Evolutionary conservation across 2,113 vertebrate species (phyloP).

Genomic region (Saccopteryx leptura): DNA sequence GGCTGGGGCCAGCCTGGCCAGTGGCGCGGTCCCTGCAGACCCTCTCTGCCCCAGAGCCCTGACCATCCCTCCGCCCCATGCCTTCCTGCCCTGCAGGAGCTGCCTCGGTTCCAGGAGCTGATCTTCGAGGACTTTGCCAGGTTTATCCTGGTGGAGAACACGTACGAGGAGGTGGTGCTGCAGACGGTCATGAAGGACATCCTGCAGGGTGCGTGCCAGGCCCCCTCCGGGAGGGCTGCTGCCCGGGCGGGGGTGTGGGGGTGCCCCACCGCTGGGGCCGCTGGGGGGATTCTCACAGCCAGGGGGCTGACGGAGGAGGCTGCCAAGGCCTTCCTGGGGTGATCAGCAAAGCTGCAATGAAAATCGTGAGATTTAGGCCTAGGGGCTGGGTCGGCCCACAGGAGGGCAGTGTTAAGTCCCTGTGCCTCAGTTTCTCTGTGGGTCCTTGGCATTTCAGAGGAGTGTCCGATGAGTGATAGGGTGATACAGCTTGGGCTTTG

Average conservation of each 20-base stretch:
- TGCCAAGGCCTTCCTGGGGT: fast-evolving
- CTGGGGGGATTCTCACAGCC: fast-evolving
- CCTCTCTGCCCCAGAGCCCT: neutral
- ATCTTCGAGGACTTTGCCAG: constrained; percentile 97
- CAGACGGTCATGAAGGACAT: constrained; percentile 98
- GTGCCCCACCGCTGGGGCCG: fast-evolving
- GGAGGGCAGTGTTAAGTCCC: fast-evolving
- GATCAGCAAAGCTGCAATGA: neutral
- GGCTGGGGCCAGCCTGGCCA: neutral
- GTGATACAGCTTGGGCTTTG: neutral
- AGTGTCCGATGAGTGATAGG: neutral
- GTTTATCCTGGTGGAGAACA: constrained; percentile 96
- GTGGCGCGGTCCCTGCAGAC: no score
- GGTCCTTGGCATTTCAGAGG: neutral
- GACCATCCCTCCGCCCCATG: fast-evolving
- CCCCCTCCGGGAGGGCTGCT: fast-evolving
- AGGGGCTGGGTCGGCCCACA: neutral
- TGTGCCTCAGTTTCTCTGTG: neutral
- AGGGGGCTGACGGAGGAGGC: fast-evolving
- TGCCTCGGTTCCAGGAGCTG: constrained; percentile 95
- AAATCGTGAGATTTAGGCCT: fast-evolving
- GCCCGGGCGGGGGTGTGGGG: fast-evolving
- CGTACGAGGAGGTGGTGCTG: constrained; percentile 96
- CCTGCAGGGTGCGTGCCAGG: constrained; percentile 92
- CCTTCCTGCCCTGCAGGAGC: constrained; percentile 87